Conservation (phyloP, 2,113 vertebrate species). For the Trematocara stigmaticum region DNA sequence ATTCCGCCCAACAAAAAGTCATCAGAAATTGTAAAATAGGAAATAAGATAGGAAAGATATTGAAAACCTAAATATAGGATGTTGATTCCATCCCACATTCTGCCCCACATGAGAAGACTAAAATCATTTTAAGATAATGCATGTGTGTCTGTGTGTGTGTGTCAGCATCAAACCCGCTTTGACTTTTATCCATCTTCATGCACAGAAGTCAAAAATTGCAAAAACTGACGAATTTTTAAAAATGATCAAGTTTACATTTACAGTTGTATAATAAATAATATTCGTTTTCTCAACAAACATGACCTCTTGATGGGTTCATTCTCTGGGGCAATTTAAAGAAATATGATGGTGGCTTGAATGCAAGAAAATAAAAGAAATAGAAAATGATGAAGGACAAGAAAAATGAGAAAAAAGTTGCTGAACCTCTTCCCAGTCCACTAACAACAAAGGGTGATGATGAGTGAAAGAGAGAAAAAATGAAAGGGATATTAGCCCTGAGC, state of each 20-base stretch:
- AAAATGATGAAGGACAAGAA: conserved; percentile 13
- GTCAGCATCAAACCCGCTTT: background rate
- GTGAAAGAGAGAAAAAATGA: conserved; percentile 41
- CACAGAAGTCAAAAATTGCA: background rate
- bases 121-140: background rate
- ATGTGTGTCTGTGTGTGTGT: background rate
- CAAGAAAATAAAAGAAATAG: background rate
- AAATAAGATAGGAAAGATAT: conserved; percentile 33
- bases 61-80: conserved; percentile 40
- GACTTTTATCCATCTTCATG: background rate
- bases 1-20: conserved; percentile 19
- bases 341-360: background rate
- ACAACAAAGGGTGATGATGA: conserved; percentile 51
- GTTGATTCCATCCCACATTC: conserved; percentile 27
- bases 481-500: conserved; percentile 68
- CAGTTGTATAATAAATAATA: background rate
- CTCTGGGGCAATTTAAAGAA: background rate
- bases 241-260: background rate
- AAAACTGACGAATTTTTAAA: background rate
- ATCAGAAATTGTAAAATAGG: conserved; percentile 16
- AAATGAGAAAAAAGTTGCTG: conserved; percentile 8
- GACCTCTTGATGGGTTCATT: background rate
- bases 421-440: conserved; percentile 27
- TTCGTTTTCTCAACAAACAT: background rate
- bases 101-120: background rate